A percentile compares a stretch with the other conserved stretches of the same genome.
phyloP scores from a whole-genome alignment of 2,797 vertebrate genomes.

The Smutsia temminckii region DNA sequence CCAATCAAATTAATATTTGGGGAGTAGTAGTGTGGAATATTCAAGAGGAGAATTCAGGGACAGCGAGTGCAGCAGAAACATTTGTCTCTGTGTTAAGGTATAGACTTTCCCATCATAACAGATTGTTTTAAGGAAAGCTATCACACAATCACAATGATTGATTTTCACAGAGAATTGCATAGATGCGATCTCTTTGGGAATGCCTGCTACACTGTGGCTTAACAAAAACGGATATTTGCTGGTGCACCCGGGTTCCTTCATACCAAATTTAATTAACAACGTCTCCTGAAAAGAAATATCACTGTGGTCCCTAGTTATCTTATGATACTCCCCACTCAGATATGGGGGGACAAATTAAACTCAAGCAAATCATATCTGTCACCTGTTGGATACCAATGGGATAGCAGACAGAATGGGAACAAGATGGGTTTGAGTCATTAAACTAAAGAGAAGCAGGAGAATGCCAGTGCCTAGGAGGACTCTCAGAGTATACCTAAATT shows the following conservation, averaged over 20 bases:
- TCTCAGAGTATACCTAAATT: constrained; percentile 36
- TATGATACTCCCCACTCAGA: constrained; percentile 61
- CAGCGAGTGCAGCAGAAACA: constrained; percentile 43
- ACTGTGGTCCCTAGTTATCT: constrained; percentile 76
- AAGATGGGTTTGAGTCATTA: constrained; percentile 41
- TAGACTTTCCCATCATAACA: constrained; percentile 74
- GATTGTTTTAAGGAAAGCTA: constrained; percentile 76
- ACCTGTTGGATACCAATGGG: constrained; percentile 15
- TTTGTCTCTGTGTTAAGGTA: constrained; percentile 58
- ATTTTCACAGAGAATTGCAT: constrained; percentile 83
- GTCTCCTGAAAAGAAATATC: constrained; percentile 79
- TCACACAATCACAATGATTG: constrained; percentile 85
- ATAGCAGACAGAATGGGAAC: constrained; percentile 17
- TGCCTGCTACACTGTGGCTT: constrained; percentile 83
- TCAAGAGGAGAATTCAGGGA: neutral
- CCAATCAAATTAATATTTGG: constrained; percentile 39
- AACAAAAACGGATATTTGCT: constrained; percentile 76
- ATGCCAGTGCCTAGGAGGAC: neutral
- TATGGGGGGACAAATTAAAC: constrained; percentile 75
- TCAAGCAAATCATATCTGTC: constrained; percentile 75
- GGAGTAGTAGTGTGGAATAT: neutral
- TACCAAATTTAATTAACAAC: constrained; percentile 86
- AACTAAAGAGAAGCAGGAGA: constrained; percentile 39
- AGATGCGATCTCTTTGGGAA: constrained; percentile 84
- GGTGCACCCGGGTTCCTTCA: constrained; percentile 79